Conservation (phyloP, 2,797 vertebrate genomes). For the Tiaroga cobitis region DNA sequence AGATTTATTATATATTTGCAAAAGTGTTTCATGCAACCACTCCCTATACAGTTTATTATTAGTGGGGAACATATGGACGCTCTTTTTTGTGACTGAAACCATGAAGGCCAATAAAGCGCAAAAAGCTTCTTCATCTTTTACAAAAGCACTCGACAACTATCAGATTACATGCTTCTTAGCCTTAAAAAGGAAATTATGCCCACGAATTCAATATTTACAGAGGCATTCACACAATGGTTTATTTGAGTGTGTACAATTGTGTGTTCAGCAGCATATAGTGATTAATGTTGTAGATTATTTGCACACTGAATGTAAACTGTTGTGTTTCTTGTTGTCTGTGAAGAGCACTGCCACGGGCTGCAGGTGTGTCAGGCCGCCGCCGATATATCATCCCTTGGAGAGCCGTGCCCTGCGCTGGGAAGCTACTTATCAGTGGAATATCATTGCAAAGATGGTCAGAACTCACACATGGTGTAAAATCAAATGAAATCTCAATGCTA, state of each 20-base stretch:
- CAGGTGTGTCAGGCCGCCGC: constrained; percentile 88
- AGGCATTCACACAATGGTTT: background rate
- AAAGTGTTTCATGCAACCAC: background rate
- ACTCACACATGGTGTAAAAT: background rate
- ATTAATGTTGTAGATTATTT: constrained; percentile 26
- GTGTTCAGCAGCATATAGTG: background rate
- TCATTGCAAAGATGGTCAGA: constrained; percentile 89
- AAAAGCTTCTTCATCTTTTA: background rate
- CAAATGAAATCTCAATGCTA: background rate
- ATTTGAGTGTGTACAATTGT: constrained; percentile 16
- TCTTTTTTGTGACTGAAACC: constrained; percentile 4
- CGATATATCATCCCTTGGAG: constrained; percentile 82
- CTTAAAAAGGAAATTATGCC: constrained; percentile 18
- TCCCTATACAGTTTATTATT: constrained; percentile 1
- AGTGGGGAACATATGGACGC: background rate
- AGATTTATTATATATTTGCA: background rate
- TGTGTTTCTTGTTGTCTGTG: constrained; percentile 13
- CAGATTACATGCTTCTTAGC: constrained; percentile 15
- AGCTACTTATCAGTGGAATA: constrained; percentile 92
- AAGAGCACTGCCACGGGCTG: constrained; percentile 88
- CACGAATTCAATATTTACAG: constrained; percentile 44
- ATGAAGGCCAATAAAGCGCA: background rate
- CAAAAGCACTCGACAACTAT: constrained; percentile 10
- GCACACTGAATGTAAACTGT: background rate
- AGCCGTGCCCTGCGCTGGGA: constrained; percentile 84